Percentiles rank a stretch among this genome's conserved stretches.
Evolutionary conservation across 2,113 vertebrate species (phyloP).

Genomic region (Castor canadensis): DNA sequence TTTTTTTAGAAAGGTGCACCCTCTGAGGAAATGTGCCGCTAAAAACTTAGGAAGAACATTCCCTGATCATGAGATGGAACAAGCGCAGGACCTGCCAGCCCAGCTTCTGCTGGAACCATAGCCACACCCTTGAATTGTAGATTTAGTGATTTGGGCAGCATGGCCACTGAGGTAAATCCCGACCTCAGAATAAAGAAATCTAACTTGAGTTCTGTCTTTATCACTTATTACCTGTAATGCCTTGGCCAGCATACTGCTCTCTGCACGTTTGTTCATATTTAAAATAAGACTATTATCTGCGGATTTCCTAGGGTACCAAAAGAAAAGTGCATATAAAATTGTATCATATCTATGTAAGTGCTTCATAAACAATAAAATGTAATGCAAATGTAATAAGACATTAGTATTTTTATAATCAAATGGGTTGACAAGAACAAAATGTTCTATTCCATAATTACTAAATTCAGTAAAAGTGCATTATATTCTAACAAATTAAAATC

Average conservation of each 20-base stretch:
- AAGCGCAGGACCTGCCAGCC: background rate
- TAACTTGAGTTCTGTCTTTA: background rate
- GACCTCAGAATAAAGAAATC: background rate
- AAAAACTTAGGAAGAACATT: background rate
- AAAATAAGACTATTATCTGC: constrained; percentile 20
- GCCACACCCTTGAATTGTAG: background rate
- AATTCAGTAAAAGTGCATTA: constrained; percentile 42
- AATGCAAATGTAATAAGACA: constrained; percentile 10
- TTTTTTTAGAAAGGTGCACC: background rate
- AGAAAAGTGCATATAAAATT: constrained; percentile 45
- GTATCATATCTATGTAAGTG: background rate
- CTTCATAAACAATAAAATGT: constrained; percentile 60
- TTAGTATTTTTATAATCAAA: constrained; percentile 45
- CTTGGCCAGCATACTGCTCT: background rate
- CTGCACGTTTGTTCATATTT: background rate
- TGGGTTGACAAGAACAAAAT: constrained; percentile 58
- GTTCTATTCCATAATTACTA: constrained; percentile 50
- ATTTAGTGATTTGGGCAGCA: background rate
- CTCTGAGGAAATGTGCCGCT: background rate
- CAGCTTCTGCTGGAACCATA: background rate
- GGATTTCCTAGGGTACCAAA: background rate
- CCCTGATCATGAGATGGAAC: background rate
- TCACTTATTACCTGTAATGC: background rate
- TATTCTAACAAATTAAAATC: constrained; percentile 57
- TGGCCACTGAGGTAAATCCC: background rate